Evolutionary conservation across 1,140 invertebrate species (phyloP).

Genomic region (Zaprionus ghesquierei): DNA sequence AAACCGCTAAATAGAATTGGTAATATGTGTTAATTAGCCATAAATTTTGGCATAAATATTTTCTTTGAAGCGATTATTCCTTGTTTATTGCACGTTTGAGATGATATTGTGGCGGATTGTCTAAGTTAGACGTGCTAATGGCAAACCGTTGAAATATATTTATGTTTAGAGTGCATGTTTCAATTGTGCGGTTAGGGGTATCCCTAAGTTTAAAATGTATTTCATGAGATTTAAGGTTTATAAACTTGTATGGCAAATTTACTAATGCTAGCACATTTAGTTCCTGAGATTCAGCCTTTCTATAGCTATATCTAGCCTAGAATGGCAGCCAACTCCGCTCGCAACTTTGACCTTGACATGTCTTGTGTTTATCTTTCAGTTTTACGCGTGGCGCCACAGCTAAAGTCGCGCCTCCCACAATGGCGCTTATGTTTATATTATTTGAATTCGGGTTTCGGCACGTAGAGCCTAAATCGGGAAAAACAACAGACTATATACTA

Average conservation of each 20-base stretch:
- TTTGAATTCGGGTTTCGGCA: conserved; percentile 39
- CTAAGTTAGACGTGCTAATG: background rate
- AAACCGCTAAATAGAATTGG: background rate
- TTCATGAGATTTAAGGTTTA: background rate
- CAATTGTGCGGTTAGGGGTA: no score
- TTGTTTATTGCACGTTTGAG: background rate
- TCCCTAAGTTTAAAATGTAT: no score
- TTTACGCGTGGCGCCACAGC: conserved; percentile 22
- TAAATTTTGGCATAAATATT: background rate
- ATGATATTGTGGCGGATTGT: background rate
- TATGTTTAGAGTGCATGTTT: no score
- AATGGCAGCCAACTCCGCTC: background rate
- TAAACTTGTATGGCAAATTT: background rate
- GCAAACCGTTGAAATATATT: background rate
- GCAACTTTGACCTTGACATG: conserved; percentile 58
- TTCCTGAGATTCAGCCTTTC: background rate
- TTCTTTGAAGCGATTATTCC: background rate
- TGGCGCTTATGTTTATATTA: conserved; percentile 61
- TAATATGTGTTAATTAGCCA: background rate
- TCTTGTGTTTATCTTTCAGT: conserved; percentile 44
- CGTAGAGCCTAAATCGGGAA: conserved; percentile 28
- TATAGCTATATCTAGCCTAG: background rate
- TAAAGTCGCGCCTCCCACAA: conserved; percentile 8
- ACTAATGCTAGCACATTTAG: background rate
- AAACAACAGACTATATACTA: conserved; percentile 17